A percentile compares a stretch with the other conserved stretches of the same genome.
These are phyloP conservation scores for Halichoerus grypus DNA, from an alignment of 2,113 vertebrate species.

Conservation along the genomic window DNA sequence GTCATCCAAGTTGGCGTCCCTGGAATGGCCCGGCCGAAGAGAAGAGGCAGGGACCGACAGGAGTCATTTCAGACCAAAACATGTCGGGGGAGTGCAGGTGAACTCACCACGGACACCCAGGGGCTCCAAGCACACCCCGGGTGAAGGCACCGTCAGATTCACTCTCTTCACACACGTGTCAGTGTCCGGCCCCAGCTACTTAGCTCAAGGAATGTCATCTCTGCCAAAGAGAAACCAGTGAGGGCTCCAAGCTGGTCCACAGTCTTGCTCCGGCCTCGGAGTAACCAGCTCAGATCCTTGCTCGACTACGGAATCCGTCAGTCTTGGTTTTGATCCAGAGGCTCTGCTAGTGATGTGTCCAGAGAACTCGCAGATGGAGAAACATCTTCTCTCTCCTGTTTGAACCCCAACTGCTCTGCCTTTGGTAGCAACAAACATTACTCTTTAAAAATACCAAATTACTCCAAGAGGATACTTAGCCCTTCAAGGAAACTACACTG, in stretches of 20 bases:
- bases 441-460: not conserved
- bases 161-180: not conserved
- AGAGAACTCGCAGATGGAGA: not conserved
- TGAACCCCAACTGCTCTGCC: not conserved
- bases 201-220: not conserved
- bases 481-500: not conserved
- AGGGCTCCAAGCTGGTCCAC: not conserved
- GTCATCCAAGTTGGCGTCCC: not conserved
- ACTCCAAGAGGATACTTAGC: not conserved
- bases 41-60: accelerated
- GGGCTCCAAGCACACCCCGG: not conserved
- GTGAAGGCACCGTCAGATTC: not conserved
- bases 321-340: not conserved
- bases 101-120: accelerated
- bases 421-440: not conserved
- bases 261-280: not conserved
- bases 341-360: accelerated
- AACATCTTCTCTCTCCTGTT: not conserved
- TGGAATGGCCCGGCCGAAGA: not conserved
- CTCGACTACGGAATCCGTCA: not conserved
- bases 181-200: not conserved
- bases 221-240: not conserved
- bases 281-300: not conserved
- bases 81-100: not conserved
- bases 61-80: not conserved